These are phyloP conservation scores for Shinisaurus crocodilurus DNA, from an alignment of 2,113 vertebrate genomes.

Conservation along the genomic window DNA sequence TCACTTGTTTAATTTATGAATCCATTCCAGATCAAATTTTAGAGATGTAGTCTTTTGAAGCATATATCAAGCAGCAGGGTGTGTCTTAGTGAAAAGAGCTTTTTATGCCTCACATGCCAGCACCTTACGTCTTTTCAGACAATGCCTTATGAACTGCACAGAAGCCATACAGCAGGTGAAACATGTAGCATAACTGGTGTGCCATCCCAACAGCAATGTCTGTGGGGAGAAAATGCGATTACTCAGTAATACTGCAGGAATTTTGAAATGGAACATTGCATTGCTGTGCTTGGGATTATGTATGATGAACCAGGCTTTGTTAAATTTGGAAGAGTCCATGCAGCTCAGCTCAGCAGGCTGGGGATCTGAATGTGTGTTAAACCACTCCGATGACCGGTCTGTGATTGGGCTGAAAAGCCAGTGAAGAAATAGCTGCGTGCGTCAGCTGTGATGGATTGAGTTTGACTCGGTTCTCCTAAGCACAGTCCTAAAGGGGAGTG, in stretches of 20 bases:
- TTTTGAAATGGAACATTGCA: slow-evolving; percentile 61
- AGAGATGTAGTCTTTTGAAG: slow-evolving; percentile 52
- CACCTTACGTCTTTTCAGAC: slow-evolving; percentile 28
- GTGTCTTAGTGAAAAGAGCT: slow-evolving; percentile 45
- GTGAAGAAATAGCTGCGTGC: not conserved
- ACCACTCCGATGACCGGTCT: not conserved
- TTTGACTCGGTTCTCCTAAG: not conserved
- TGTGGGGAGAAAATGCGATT: slow-evolving; percentile 10
- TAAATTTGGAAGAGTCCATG: slow-evolving; percentile 12
- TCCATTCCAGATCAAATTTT: slow-evolving; percentile 56
- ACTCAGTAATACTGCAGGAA: slow-evolving; percentile 38
- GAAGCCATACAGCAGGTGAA: slow-evolving; percentile 69
- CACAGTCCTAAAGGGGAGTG: not conserved
- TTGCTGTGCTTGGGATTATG: not conserved
- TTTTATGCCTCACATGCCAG: slow-evolving; percentile 51
- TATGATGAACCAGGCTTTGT: not conserved
- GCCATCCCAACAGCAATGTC: slow-evolving; percentile 15
- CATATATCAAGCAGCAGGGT: slow-evolving; percentile 56
- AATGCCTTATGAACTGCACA: slow-evolving; percentile 60
- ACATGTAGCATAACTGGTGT: slow-evolving; percentile 49
- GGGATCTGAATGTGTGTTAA: not conserved
- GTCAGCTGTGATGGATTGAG: not conserved
- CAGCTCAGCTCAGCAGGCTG: not conserved
- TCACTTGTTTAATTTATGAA: slow-evolving; percentile 31
- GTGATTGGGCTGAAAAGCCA: not conserved